These are phyloP conservation scores for Silvanus unidentatus DNA, from an alignment of 2,888 invertebrate species.

Conservation along the genomic window DNA sequence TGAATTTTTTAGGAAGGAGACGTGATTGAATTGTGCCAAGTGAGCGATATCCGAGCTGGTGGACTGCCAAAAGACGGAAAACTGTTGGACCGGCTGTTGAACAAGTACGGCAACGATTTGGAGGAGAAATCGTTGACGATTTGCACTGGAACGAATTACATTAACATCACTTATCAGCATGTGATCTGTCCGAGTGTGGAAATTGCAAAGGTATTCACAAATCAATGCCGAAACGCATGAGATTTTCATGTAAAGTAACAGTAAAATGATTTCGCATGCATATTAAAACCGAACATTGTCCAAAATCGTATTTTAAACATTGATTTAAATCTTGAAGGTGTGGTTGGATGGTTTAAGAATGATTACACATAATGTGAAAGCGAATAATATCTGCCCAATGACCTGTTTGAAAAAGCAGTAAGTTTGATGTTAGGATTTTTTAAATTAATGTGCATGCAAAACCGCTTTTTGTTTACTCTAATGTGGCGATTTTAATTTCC, in stretches of 20 bases:
- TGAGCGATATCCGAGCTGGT: slow-evolving; percentile 92
- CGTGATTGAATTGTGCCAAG: slow-evolving; percentile 96
- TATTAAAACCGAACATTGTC: too few relatives aligned
- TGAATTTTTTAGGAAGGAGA: slow-evolving; percentile 81
- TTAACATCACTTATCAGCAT: slow-evolving; percentile 97
- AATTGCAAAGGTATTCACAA: slow-evolving; percentile 75
- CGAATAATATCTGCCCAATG: slow-evolving; percentile 98
- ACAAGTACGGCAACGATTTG: slow-evolving; percentile 72
- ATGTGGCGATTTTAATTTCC: slow-evolving; percentile 12
- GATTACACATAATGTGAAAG: slow-evolving; percentile 98
- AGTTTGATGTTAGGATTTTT: slow-evolving; percentile 49
- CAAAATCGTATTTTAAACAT: neutral
- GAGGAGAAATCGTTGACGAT: slow-evolving; percentile 95
- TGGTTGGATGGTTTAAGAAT: slow-evolving; percentile 93
- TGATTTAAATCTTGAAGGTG: slow-evolving; percentile 58
- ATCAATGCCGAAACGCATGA: too few relatives aligned
- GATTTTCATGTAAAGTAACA: slow-evolving; percentile 5
- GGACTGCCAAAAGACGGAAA: slow-evolving; percentile 88
- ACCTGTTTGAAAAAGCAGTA: slow-evolving; percentile 99
- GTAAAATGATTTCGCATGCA: neutral
- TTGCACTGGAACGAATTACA: slow-evolving; percentile 97
- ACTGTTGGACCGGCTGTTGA: slow-evolving; percentile 65
- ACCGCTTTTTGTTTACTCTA: neutral
- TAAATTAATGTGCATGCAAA: neutral
- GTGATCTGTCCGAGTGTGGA: slow-evolving; percentile 90